Evolutionary conservation across 2,113 vertebrate genomes (phyloP), one percentile per base, ranked within the genome.

Genomic region (Tichodroma muraria): DNA sequence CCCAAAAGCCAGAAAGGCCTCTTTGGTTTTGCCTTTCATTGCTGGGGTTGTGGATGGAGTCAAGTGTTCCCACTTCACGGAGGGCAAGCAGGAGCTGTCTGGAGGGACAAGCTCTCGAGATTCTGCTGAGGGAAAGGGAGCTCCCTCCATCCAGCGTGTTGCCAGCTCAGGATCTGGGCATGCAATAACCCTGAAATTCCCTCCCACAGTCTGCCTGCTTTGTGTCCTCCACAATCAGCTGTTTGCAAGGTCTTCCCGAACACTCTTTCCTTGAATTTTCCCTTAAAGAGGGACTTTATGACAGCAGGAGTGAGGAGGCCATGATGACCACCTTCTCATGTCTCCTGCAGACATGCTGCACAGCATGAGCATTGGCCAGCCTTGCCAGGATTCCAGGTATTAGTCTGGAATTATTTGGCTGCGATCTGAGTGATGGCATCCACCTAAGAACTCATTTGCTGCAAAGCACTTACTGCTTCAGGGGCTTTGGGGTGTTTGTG

Each of bases 61-160:
- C 28, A 24, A 76, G 23, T 9, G n/a, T 37, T 24, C 27, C 15
- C 1, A 1, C 19, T 38, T 33, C 37, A 31, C 0, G 0, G 49
- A 52, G 44, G 21, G 16, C 35, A 42, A 50, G 38, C 17, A 50
- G 68, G 68, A 73, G 31, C 33, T 85, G 14, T 42, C 33, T 18
- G 24, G 16, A 54, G 37, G 30, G 28, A 44, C 15, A 15, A 85
- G 25, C 13, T 60, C 37, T 72, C 0, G 0, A 60, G 21, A 16
- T 80, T 35, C 60, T 94, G 80, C 33, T 21, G 8, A 37, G 40
- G 31, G 25, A 75, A 60, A 24, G 8, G 10, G 42, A 85, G 22
- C 2, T 89, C 13, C 11, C 35, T 72, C 63, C 20, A 27, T 25
- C 27, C 28, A 45, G 0, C 1, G 0, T 44, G 50, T 68, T 56